Percentiles rank a stretch among this genome's conserved stretches.
phyloP scores from a whole-genome alignment of 2,888 invertebrate genomes.

The Volucella zonaria region DNA sequence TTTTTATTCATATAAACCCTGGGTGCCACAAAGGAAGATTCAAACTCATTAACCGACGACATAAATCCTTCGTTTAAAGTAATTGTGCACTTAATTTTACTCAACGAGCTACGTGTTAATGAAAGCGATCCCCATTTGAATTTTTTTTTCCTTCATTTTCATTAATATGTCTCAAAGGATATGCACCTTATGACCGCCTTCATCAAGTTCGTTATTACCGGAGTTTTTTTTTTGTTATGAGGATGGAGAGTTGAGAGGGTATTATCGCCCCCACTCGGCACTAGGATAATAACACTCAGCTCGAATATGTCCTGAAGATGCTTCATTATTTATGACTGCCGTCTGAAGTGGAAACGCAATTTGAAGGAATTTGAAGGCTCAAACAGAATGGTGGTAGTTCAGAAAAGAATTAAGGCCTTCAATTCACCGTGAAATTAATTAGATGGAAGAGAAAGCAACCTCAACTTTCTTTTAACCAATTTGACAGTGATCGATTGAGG shows the following conservation, averaged over 20 bases:
- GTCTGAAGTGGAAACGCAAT: no score
- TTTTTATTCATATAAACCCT: background rate
- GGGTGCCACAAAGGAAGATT: slow-evolving; percentile 3
- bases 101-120: slow-evolving; percentile 39
- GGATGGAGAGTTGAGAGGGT: background rate
- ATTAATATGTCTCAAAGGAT: slow-evolving; percentile 1
- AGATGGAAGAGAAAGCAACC: slow-evolving; percentile 3
- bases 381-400: slow-evolving; percentile 1
- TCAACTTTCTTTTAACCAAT: background rate
- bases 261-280: no score
- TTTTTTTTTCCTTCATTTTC: background rate
- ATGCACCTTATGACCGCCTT: slow-evolving; percentile 16
- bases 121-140: slow-evolving; percentile 15
- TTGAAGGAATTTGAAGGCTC: background rate
- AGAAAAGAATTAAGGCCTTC: slow-evolving; percentile 11
- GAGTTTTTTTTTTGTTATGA: slow-evolving; percentile 3
- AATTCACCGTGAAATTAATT: slow-evolving; percentile 31
- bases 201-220: background rate
- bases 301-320: no score
- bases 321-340: no score
- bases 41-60: slow-evolving; percentile 50
- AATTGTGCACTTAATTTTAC: slow-evolving; percentile 43
- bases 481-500: slow-evolving; percentile 55
- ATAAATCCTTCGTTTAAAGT: slow-evolving; percentile 50
- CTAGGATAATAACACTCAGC: no score